Percentiles rank a stretch among this genome's conserved stretches.
These are phyloP conservation scores for Neosilurus hyrtlii DNA, from an alignment of 2,797 vertebrate species.

Conservation along the genomic window DNA sequence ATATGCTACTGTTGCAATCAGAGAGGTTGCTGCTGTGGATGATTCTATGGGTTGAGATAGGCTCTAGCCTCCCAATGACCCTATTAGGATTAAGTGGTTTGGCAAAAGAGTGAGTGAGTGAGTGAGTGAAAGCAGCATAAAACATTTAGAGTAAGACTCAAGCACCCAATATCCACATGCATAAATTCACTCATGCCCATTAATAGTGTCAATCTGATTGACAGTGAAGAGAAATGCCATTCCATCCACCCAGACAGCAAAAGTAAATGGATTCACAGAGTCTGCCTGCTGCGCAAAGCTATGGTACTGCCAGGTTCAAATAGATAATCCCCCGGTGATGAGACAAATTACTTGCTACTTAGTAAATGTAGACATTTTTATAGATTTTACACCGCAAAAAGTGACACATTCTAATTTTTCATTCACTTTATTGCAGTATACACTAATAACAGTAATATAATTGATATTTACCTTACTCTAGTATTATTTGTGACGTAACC, in stretches of 20 bases:
- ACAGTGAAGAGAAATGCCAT: constrained; percentile 1
- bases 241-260: background rate
- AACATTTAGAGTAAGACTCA: background rate
- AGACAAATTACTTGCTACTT: background rate
- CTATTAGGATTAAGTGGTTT: background rate
- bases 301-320: background rate
- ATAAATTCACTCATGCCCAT: background rate
- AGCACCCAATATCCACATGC: background rate
- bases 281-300: background rate
- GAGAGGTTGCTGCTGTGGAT: no score
- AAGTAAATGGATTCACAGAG: background rate
- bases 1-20: no score
- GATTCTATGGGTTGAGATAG: background rate
- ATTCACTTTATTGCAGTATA: background rate
- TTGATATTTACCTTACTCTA: no score
- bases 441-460: no score
- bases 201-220: constrained; percentile 9
- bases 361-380: background rate
- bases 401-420: background rate
- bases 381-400: background rate
- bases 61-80: background rate
- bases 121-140: background rate
- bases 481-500: no score
- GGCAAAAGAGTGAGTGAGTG: background rate
- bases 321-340: background rate